Base-by-base conservation (phyloP, 2,797 vertebrate genomes). In the Sebastolobus altivelis region DNA sequence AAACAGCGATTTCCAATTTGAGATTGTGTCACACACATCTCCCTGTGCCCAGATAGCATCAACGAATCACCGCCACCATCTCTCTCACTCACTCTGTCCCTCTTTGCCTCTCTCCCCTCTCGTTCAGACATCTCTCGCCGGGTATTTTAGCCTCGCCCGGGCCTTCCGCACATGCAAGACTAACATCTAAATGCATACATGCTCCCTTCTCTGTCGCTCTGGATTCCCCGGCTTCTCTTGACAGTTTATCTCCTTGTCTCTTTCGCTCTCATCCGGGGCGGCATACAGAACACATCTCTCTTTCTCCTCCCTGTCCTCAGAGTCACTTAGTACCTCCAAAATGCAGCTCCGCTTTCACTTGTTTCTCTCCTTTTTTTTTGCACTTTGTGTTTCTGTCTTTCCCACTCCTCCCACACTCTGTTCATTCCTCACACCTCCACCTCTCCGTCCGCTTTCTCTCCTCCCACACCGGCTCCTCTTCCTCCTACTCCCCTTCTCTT, bases 1-100 rank as follows among this genome's bases (percentile, higher is more conserved):
- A 95, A 95, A 94, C 95, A 94, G 94, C 90, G 95, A 96, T 96
- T 96, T 96, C 93, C 95, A 96, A 95, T 96, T 96, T 95, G 91
- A 95, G 95, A 96, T 96, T 95, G 95, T 96, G 96, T 96, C 95
- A 94, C 95, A 94, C 93, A 88, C 94, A 90, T 95, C 94, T 94
- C 91, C 89, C 86, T 84, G 80, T 66, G 85, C 93, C 63, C 85
- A 87, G 95, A 96, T 95, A 96, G 90, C 91, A 95, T 96, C 94
- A n/a, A 73, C 79, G 81, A 90, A 94, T 94, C 94, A 89, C 78
- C 77, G 38, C 91, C 94, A 88, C 94, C 93, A 92, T 94, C 93
- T 91, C 93, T 27, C 86, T 89, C 85, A 59, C 79, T 89, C 84
- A 84, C 87, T 87, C 84, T 86, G 86, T 80, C 86, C 84, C 84